phyloP scores from a whole-genome alignment of 2,113 vertebrate species.

The Eudorcas thomsonii region DNA sequence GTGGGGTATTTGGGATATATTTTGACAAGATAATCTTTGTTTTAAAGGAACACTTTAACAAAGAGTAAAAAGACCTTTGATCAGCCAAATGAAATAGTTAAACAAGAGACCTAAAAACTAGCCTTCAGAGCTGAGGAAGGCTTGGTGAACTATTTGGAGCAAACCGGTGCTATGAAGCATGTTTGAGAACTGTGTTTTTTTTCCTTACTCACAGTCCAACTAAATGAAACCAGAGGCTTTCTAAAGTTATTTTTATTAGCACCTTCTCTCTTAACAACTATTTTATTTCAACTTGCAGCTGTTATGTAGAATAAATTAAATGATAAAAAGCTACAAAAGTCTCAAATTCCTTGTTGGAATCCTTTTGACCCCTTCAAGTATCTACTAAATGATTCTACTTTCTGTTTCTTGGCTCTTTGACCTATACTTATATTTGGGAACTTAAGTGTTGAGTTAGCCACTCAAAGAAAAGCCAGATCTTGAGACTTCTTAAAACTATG shows the following conservation, averaged over 20 bases:
- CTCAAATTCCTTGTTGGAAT: not conserved
- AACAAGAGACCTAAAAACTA: not conserved
- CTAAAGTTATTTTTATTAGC: not conserved
- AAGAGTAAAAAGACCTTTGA: not conserved
- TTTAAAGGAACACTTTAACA: constrained; percentile 11
- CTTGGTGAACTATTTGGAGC: not conserved
- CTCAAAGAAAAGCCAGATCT: not conserved
- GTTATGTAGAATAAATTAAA: not conserved
- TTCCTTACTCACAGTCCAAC: not conserved
- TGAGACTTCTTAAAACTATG: not conserved
- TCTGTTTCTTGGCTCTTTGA: not conserved
- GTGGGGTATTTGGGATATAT: not conserved
- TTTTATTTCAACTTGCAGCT: not conserved
- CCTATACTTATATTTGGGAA: not conserved
- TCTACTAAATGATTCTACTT: not conserved
- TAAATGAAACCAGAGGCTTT: not conserved
- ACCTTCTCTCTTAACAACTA: not conserved
- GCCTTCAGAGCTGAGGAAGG: not conserved
- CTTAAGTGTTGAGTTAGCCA: constrained; percentile 1
- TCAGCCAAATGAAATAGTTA: not conserved
- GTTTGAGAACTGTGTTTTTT: not conserved
- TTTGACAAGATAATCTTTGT: constrained; percentile 52
- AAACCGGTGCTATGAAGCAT: not conserved
- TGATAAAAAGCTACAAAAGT: not conserved
- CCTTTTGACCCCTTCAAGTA: not conserved